Percentiles rank a stretch among this genome's conserved stretches.
Conservation (phyloP, 2,888 invertebrate genomes). For the Lasioglossum lativentre region DNA sequence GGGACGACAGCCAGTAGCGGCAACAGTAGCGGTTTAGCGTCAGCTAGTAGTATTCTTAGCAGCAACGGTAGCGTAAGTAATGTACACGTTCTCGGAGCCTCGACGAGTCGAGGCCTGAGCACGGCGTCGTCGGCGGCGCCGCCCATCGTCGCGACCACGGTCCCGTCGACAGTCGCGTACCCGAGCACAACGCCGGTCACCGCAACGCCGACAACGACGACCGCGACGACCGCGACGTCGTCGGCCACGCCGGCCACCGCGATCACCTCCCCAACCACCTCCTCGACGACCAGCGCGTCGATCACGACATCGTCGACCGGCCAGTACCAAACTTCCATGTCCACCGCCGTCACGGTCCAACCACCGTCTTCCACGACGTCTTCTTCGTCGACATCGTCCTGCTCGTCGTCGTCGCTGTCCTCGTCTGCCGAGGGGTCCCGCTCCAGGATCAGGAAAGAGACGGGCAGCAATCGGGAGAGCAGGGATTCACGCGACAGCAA, state of each 20-base stretch:
- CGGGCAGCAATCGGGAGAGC: constrained; percentile 79
- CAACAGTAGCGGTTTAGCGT: constrained; percentile 70
- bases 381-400: constrained; percentile 67
- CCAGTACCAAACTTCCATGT: constrained; percentile 64
- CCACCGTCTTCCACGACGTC: constrained; percentile 66
- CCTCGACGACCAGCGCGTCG: constrained; percentile 68
- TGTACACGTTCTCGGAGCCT: constrained; percentile 71
- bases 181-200: constrained; percentile 55
- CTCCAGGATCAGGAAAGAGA: constrained; percentile 76
- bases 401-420: constrained; percentile 69
- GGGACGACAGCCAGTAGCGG: constrained; percentile 71
- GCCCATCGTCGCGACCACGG: constrained; percentile 20
- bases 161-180: constrained; percentile 43
- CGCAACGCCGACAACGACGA: constrained; percentile 60
- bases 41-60: constrained; percentile 71
- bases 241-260: constrained; percentile 68
- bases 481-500: constrained; percentile 80
- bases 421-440: constrained; percentile 73
- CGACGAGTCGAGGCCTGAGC: constrained; percentile 69
- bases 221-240: constrained; percentile 65
- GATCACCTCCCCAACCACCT: constrained; percentile 72
- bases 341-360: constrained; percentile 58
- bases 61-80: constrained; percentile 70
- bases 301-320: constrained; percentile 58
- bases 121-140: constrained; percentile 28